Base-by-base conservation (phyloP, 2,888 invertebrate species). In the Andrena fulva region DNA sequence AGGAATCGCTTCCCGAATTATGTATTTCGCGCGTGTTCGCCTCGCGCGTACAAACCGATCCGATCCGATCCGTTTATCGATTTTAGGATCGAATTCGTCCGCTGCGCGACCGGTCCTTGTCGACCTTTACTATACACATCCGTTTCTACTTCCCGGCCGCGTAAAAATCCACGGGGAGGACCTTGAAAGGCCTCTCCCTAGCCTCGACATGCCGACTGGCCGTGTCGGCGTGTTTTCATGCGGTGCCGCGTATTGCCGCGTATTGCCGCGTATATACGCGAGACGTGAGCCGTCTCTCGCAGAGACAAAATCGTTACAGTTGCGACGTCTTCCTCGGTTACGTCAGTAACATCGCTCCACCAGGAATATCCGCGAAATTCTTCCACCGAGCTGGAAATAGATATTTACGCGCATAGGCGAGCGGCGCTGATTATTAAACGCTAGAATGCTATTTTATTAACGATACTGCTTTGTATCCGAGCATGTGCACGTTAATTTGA, bases 171-270 rank as follows among this genome's bases (percentile, higher is more conserved):
- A 66, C 70, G 71, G 35, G 16, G 56, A 67, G 64, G 82, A 82
- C 85, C 85, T 85, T 85, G 85, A 85, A 75, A 73, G 73, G 77
- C 85, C 85, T 85, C 85, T 85, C 85, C 85, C 80, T 82, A 80
- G 67, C 82, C 78, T 81, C 82, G 77, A 77, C 85, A 33, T 69
- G 77, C 63, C 81, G 81, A 56, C 79, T 70, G 67, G 69, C 60
- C 75, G 62, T 71, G 66, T 72, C 78, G 83, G 29, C 70, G 62
- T 67, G 60, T 73, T 84, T 84, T 77, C 72, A 76, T 50, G 73
- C 73, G 54, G 69, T 64, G 69, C 29, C 52, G 63, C 50, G 29
- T 20, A 20, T 20, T 20, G 20, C 20, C 20, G 20, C 20, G 20
- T 20, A 20, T 20, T 64, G 69, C 29, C 52, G 63, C 50, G 29